Base-by-base conservation (phyloP, 2,888 invertebrate species). In the Thecocarcelia acutangulata region DNA sequence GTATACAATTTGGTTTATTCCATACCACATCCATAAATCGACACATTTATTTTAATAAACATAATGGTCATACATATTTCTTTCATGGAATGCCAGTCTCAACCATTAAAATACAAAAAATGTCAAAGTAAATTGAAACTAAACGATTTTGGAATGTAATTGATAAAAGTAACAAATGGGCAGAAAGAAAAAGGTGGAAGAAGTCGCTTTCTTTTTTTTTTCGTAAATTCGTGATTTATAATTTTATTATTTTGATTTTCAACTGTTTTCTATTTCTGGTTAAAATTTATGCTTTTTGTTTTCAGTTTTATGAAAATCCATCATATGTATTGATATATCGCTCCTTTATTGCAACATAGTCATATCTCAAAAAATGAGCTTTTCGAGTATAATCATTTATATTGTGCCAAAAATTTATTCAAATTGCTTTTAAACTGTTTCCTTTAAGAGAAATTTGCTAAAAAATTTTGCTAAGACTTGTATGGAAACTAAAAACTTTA, bases 31-130 rank as follows among this genome's bases (percentile, higher is more conserved):
- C n/a, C n/a, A 21, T 15, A 8, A 21, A 52, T 24, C 28, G 15
- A 15, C 11, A 44, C 44, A 44, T 61, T 61, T 46, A 46, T 61
- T 61, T 61, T 61, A 44, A 61, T 61, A 61, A 61, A 28, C n/a
- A 4, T 46, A 61, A 59, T 59, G 59, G 59, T 42, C 42, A 33
- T 33, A 33, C 33, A 33, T 33, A 59, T 42, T 19, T 21, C 19
- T 21, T 59, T 42, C 1, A 42, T 5, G 12, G 19, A 48, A 11
- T 19, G 17, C 48, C 19, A 48, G n/a, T 44, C n/a, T 13, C n/a
- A n/a, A 44, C 13, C n/a, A 52, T n/a, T n/a, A 24, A 52, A 24
- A 52, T 8, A 42, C 19, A 46, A 61, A 24, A 44, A 13, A 58
- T 40, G 13, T 17, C 21, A 2, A 17, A 19, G 17, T 13, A 28